phyloP scores from a whole-genome alignment of 2,113 vertebrate species.

The Hemibagrus wyckioides region DNA sequence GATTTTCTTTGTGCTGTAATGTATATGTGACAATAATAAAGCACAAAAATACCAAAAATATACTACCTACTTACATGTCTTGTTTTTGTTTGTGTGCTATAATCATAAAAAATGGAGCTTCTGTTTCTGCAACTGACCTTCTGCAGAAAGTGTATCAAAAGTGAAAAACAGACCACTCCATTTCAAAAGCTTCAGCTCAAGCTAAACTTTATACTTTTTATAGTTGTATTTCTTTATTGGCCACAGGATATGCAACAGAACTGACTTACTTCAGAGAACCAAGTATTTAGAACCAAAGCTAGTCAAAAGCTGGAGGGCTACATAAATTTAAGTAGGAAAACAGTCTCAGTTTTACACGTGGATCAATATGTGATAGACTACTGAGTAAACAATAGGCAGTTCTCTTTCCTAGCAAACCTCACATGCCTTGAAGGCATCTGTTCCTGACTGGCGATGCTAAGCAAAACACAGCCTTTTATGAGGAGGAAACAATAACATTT shows the following conservation, averaged over 20 bases:
- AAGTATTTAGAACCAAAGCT: constrained; percentile 45
- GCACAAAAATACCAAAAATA: not conserved
- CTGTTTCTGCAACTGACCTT: not conserved
- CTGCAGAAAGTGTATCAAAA: not conserved
- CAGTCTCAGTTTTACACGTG: not conserved
- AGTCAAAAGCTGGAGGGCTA: constrained; percentile 28
- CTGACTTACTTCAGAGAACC: constrained; percentile 6
- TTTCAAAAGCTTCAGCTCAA: not conserved
- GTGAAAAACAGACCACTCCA: not conserved
- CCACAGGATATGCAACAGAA: constrained; percentile 5
- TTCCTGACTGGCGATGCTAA: not conserved
- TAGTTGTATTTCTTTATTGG: not conserved
- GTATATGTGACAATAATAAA: too few relatives aligned
- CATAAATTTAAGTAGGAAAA: constrained; percentile 41
- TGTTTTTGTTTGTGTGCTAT: not conserved
- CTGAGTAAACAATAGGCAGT: not conserved
- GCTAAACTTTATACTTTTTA: constrained; percentile 2
- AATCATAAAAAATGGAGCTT: not conserved
- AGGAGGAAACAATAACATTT: constrained; percentile 12
- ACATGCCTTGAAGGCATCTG: constrained; percentile 38
- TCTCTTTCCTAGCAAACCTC: not conserved
- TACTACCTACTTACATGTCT: not conserved
- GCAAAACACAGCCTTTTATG: constrained; percentile 15
- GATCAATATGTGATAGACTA: constrained; percentile 14
- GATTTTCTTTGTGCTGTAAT: too few relatives aligned